Evolutionary conservation across 2,113 vertebrate genomes (phyloP).

Genomic region (Egretta garzetta): DNA sequence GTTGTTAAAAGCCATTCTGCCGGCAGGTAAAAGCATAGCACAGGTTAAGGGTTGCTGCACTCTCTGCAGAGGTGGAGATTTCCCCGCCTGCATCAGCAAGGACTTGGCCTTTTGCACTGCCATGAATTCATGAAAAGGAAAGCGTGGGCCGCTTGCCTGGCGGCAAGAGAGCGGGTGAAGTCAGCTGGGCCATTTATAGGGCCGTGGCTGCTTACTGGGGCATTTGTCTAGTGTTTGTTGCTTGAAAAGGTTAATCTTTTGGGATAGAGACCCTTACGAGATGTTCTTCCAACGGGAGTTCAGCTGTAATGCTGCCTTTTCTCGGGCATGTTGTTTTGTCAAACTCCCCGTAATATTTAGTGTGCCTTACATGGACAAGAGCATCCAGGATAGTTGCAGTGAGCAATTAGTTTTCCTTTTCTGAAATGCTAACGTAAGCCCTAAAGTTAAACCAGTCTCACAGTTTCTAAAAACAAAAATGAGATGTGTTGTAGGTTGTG

Average conservation of each 20-base stretch:
- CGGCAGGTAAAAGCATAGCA: neutral
- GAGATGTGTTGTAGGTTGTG: neutral
- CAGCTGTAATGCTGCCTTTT: neutral
- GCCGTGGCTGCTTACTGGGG: neutral
- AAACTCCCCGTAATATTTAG: neutral
- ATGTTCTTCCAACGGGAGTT: neutral
- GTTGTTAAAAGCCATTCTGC: neutral
- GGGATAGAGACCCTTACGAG: neutral
- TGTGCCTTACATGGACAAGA: neutral
- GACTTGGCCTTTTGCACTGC: neutral
- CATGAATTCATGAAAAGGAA: neutral
- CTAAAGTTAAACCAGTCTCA: neutral
- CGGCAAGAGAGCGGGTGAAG: neutral
- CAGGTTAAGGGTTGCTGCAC: neutral
- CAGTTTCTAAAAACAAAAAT: neutral
- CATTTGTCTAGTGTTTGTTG: neutral
- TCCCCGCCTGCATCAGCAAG: neutral
- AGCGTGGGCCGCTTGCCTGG: rapidly evolving
- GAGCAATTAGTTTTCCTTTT: neutral
- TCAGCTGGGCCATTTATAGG: neutral
- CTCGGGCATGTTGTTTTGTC: neutral
- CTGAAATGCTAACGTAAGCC: neutral
- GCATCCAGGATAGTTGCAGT: neutral
- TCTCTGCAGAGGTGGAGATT: neutral
- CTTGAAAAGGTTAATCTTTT: neutral